phyloP scores from a whole-genome alignment of 2,888 invertebrate species.

The Cheilosia impressa region DNA sequence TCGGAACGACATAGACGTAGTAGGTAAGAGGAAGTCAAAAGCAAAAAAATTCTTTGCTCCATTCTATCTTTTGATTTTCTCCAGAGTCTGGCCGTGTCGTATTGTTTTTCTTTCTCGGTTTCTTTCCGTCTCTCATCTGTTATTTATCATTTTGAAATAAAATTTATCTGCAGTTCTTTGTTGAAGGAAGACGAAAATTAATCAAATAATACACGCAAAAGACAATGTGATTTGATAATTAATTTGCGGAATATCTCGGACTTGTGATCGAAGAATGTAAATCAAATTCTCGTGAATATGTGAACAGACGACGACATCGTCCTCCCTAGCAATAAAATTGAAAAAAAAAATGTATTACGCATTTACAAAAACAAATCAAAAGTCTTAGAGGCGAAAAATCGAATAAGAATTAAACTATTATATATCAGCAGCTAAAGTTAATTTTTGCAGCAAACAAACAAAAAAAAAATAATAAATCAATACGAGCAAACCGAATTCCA shows the following conservation, averaged over 20 bases:
- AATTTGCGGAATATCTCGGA: slow-evolving; percentile 18
- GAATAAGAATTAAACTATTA: slow-evolving; percentile 2
- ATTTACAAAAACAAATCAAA: slow-evolving; percentile 59
- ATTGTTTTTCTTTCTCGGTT: slow-evolving; percentile 54
- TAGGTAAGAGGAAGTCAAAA: slow-evolving; percentile 27
- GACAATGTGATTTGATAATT: slow-evolving; percentile 42
- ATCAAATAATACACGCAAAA: slow-evolving; percentile 38
- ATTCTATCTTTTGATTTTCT: slow-evolving; percentile 46
- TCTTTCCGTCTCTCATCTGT: slow-evolving; percentile 47
- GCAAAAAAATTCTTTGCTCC: slow-evolving; percentile 37
- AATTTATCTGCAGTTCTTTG: slow-evolving; percentile 54
- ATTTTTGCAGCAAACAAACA: slow-evolving; percentile 14
- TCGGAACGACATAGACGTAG: no score
- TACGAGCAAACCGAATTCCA: slow-evolving; percentile 33
- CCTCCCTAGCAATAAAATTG: slow-evolving; percentile 27
- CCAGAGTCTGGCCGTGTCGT: slow-evolving; percentile 26
- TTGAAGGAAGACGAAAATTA: slow-evolving; percentile 27
- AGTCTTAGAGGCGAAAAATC: slow-evolving; percentile 8
- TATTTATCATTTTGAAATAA: slow-evolving; percentile 44
- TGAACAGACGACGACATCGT: slow-evolving; percentile 47
- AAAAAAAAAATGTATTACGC: slow-evolving; percentile 60
- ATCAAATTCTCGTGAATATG: slow-evolving; percentile 26
- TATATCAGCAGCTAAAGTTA: not conserved
- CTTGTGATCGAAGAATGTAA: not conserved
- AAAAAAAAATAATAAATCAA: slow-evolving; percentile 51